phyloP scores from a whole-genome alignment of 2,113 vertebrate genomes.

The Cynocephalus volans region DNA sequence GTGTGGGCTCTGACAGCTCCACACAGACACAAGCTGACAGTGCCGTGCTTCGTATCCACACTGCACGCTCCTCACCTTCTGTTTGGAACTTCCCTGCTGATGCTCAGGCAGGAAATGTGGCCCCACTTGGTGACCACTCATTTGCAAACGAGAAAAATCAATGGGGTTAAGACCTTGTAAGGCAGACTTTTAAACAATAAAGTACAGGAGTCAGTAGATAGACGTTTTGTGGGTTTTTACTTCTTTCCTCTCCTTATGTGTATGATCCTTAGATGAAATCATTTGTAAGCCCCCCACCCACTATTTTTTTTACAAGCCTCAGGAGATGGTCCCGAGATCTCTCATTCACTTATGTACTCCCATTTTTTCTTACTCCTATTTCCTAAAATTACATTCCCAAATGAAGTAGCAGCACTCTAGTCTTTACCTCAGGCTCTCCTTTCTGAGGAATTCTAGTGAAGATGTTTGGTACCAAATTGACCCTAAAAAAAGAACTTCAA shows the following conservation, averaged over 20 bases:
- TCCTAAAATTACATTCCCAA: not conserved
- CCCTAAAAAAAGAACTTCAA: not conserved
- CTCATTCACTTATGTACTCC: not conserved
- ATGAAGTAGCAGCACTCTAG: not conserved
- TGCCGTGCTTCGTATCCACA: not conserved
- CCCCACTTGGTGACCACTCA: accelerated
- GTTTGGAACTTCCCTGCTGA: accelerated
- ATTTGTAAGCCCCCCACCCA: not conserved
- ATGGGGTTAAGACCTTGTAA: not conserved
- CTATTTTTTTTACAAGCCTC: not conserved
- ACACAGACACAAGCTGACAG: not conserved
- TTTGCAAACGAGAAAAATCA: not conserved
- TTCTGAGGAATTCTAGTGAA: not conserved
- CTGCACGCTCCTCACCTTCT: accelerated
- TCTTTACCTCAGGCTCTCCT: not conserved
- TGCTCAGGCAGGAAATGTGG: not conserved
- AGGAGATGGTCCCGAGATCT: not conserved
- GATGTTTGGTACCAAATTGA: not conserved
- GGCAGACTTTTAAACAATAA: not conserved
- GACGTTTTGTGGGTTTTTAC: not conserved
- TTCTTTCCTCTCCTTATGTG: not conserved
- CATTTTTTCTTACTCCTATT: not conserved
- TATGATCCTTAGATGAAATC: not conserved
- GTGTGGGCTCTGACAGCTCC: not conserved
- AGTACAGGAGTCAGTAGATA: not conserved